phyloP scores from a whole-genome alignment of 2,113 vertebrate genomes.

The Phyllopteryx taeniolatus region DNA sequence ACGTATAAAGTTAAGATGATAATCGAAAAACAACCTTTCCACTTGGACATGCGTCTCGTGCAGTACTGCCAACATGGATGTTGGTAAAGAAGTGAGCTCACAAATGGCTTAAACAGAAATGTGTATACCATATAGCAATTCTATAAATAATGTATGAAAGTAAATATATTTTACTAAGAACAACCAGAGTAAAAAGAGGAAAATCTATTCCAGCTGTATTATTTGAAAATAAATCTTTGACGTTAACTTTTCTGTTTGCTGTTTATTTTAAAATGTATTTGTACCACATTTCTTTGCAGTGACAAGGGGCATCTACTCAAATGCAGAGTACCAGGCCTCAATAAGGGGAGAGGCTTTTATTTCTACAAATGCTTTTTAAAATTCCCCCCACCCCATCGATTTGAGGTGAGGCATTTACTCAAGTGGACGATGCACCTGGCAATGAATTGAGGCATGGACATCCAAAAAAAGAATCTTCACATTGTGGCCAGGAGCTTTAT shows the following conservation, averaged over 20 bases:
- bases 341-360: background rate
- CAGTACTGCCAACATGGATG: slow-evolving; percentile 12
- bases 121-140: slow-evolving; percentile 19
- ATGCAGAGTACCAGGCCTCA: background rate
- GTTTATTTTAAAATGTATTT: background rate
- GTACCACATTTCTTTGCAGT: background rate
- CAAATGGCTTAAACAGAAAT: slow-evolving; percentile 6
- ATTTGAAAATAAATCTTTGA: slow-evolving; percentile 73
- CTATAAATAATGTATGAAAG: slow-evolving; percentile 42
- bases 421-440: no score
- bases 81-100: slow-evolving; percentile 9
- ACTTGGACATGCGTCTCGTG: background rate
- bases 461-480: no score
- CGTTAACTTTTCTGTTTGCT: slow-evolving; percentile 14
- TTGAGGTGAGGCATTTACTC: no score
- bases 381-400: no score
- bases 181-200: slow-evolving; percentile 32
- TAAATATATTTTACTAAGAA: slow-evolving; percentile 56
- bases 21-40: background rate
- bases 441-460: no score
- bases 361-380: no score
- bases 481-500: no score
- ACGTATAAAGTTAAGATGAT: slow-evolving; percentile 55
- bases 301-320: no score
- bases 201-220: slow-evolving; percentile 54